Conservation (phyloP, 1,140 invertebrate species). For the Ylistrum balloti region DNA sequence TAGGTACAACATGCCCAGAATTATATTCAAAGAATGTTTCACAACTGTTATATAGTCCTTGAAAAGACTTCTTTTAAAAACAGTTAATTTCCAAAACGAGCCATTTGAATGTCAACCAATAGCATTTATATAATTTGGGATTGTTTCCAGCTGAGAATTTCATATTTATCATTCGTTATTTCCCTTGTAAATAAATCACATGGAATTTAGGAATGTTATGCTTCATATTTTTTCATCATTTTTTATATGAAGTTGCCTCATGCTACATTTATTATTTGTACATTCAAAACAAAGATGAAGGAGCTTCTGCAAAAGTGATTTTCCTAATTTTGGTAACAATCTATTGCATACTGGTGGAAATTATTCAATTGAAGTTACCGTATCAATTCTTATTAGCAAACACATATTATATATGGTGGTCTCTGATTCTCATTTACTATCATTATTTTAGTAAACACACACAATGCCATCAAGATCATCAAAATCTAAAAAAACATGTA, state of each 20-base stretch:
- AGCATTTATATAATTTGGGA: not conserved
- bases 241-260: not conserved
- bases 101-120: conserved; percentile 34
- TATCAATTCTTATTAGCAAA: not conserved
- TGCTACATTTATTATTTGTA: not conserved
- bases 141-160: not conserved
- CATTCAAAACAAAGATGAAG: not conserved
- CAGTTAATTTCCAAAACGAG: not conserved
- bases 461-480: too few relatives aligned
- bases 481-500: too few relatives aligned
- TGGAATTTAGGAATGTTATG: not conserved
- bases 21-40: not conserved
- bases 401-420: too few relatives aligned
- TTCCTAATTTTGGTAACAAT: not conserved
- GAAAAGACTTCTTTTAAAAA: not conserved
- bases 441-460: too few relatives aligned
- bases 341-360: not conserved
- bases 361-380: not conserved
- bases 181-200: conserved; percentile 7
- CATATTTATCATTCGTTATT: not conserved
- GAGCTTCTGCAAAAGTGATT: not conserved
- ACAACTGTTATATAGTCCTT: not conserved
- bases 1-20: not conserved
- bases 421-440: too few relatives aligned
- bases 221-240: not conserved